Evolutionary conservation across 2,113 vertebrate genomes (phyloP).

Genomic region (Plecotus auritus): DNA sequence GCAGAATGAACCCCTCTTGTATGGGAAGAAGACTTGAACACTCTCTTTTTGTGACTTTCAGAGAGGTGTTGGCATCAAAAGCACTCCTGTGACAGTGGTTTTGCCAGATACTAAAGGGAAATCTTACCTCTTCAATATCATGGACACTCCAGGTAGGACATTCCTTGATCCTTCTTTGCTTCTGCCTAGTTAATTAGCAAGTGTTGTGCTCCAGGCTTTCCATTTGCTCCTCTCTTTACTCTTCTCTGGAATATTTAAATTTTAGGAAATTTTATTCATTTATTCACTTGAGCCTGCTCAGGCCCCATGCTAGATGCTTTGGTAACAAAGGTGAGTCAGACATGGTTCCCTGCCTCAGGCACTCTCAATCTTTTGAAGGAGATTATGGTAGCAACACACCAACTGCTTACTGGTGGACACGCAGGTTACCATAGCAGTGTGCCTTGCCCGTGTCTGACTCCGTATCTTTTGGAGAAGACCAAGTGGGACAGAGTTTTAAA

Average conservation of each 20-base stretch:
- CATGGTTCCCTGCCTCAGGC: neutral
- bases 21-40: neutral
- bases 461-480: neutral
- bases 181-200: neutral
- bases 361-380: neutral
- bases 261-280: neutral
- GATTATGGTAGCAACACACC: neutral
- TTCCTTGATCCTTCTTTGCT: neutral
- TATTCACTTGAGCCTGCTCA: neutral
- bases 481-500: neutral
- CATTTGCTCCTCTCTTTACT: neutral
- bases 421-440: neutral
- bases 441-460: neutral
- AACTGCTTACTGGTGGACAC: neutral
- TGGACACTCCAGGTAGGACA: conserved; percentile 95
- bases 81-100: conserved; percentile 96
- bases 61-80: conserved; percentile 99
- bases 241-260: neutral
- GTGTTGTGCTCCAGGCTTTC: neutral
- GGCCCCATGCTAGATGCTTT: neutral
- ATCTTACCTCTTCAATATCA: conserved; percentile 98
- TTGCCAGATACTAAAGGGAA: conserved; percentile 97
- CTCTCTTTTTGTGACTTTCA: conserved; percentile 71
- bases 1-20: neutral
- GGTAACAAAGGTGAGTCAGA: neutral